Conservation (phyloP, 2,113 vertebrate genomes). For the Struthidea cinerea region DNA sequence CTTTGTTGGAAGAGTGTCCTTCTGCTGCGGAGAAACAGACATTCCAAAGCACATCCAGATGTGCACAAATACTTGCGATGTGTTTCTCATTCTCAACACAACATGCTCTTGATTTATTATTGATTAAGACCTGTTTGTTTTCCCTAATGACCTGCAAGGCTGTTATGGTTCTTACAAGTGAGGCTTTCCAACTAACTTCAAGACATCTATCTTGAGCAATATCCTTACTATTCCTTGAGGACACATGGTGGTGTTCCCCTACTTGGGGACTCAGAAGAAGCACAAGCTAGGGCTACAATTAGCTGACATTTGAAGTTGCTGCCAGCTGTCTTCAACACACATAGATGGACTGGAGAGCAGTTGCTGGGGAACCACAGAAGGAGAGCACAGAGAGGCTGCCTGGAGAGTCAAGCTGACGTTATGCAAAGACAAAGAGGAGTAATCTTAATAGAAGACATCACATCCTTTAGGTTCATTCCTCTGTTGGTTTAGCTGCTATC, state of each 20-base stretch:
- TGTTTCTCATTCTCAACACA: slow-evolving; percentile 47
- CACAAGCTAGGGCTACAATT: not conserved
- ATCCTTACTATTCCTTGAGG: not conserved
- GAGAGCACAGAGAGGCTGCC: not conserved
- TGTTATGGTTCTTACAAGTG: not conserved
- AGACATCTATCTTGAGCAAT: not conserved
- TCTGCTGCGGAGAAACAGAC: not conserved
- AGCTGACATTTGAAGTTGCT: not conserved
- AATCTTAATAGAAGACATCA: not conserved
- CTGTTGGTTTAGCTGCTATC: not conserved
- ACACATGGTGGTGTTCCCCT: not conserved
- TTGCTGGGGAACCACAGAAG: not conserved
- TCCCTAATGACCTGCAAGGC: not conserved
- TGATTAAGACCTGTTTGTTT: slow-evolving; percentile 36
- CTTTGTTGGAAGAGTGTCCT: not conserved
- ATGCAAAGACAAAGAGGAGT: not conserved
- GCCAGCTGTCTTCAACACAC: not conserved
- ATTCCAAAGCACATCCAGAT: slow-evolving; percentile 63
- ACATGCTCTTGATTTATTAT: slow-evolving; percentile 33
- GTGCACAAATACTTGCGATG: slow-evolving; percentile 37
- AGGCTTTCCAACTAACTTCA: not conserved
- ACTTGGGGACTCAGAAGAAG: not conserved
- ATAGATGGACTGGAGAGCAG: not conserved
- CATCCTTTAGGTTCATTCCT: not conserved
- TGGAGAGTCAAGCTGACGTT: not conserved